These are phyloP conservation scores for Eupsilia transversa DNA, from an alignment of 2,888 invertebrate genomes.

Conservation along the genomic window DNA sequence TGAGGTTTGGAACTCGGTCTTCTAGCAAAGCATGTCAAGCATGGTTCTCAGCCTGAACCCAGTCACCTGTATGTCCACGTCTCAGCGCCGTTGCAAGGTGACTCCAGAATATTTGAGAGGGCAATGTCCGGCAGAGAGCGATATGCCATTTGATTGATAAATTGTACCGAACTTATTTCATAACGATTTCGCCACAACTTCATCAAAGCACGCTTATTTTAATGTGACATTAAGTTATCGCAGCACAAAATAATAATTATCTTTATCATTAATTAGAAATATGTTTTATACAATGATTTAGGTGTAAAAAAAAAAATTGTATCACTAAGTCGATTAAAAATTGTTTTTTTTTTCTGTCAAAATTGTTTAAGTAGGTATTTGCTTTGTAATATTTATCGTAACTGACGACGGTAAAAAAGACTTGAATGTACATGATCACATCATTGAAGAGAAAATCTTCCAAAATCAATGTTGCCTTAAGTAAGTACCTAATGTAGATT, in stretches of 20 bases:
- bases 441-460: background rate
- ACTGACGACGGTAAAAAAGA: background rate
- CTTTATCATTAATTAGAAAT: conserved; percentile 31
- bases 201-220: background rate
- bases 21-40: background rate
- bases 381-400: background rate
- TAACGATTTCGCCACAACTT: conserved; percentile 45
- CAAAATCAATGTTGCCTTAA: background rate
- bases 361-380: background rate
- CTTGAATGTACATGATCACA: background rate
- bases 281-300: background rate
- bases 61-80: background rate
- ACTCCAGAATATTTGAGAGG: background rate
- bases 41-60: background rate
- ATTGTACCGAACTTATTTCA: conserved; percentile 17
- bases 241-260: conserved; percentile 14
- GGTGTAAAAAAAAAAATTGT: background rate
- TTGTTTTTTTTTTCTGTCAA: background rate
- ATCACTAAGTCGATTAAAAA: background rate
- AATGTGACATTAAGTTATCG: conserved; percentile 14
- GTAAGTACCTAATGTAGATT: background rate
- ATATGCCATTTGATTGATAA: background rate
- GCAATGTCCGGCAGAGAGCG: background rate
- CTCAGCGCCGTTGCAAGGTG: background rate
- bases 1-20: background rate